Percentiles rank a stretch among this genome's conserved stretches.
Evolutionary conservation across 2,888 invertebrate genomes (phyloP).

Genomic region (Eupithecia inturbata): DNA sequence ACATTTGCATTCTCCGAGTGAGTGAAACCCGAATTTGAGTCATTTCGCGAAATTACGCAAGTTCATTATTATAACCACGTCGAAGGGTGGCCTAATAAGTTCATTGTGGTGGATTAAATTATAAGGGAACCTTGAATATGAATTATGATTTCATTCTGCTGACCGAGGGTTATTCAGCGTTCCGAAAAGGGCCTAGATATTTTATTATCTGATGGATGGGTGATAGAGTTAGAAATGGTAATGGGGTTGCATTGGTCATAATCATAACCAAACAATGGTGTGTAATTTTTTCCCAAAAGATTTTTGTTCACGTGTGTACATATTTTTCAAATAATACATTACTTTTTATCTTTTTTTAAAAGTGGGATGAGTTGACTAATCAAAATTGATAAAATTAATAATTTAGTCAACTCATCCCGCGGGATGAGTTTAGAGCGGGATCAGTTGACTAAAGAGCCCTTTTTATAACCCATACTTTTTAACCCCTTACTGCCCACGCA

Average conservation of each 20-base stretch:
- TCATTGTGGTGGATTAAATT: slow-evolving; percentile 35
- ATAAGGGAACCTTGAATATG: slow-evolving; percentile 37
- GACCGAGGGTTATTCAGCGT: slow-evolving; percentile 42
- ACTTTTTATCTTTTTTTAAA: too few relatives aligned
- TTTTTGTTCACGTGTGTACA: too few relatives aligned
- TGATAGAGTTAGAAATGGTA: slow-evolving; percentile 39
- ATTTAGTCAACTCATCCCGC: too few relatives aligned
- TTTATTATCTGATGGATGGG: slow-evolving; percentile 39
- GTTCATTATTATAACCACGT: slow-evolving; percentile 40
- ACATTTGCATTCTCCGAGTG: slow-evolving; percentile 45
- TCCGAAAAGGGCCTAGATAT: slow-evolving; percentile 41
- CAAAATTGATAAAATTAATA: too few relatives aligned
- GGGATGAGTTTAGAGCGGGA: too few relatives aligned
- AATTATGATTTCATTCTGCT: slow-evolving; percentile 43
- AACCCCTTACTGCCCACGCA: too few relatives aligned
- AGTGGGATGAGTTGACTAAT: too few relatives aligned
- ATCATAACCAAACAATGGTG: too few relatives aligned
- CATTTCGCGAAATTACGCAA: slow-evolving; percentile 39
- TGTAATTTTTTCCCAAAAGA: too few relatives aligned
- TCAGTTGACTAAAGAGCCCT: too few relatives aligned
- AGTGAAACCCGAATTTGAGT: slow-evolving; percentile 43
- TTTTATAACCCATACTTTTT: slow-evolving; percentile 18
- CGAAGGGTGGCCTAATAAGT: slow-evolving; percentile 35
- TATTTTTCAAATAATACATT: too few relatives aligned
- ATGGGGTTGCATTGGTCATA: slow-evolving; percentile 29